Percentiles rank a stretch among this genome's conserved stretches.
Evolutionary conservation across 2,113 vertebrate genomes (phyloP).

Genomic region (Trematomus loennbergii): DNA sequence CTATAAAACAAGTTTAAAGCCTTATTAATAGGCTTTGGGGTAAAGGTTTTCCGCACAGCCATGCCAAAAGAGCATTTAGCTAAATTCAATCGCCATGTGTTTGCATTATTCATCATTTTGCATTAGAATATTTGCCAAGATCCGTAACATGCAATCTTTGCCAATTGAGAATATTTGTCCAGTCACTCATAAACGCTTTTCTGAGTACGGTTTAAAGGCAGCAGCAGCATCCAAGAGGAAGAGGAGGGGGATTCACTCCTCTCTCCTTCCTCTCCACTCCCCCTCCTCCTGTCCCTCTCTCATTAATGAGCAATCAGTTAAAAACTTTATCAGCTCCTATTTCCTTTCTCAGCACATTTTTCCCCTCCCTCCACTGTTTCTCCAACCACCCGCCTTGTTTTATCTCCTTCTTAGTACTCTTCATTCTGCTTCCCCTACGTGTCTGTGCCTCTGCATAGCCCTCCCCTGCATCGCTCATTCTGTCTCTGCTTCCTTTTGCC

Average conservation of each 20-base stretch:
- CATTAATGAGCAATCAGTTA: conserved; percentile 78
- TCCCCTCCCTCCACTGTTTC: conserved; percentile 22
- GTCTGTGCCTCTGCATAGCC: conserved; percentile 12
- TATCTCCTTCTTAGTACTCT: neutral
- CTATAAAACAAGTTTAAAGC: conserved; percentile 21
- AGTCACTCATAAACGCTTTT: conserved; percentile 59
- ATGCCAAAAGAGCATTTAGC: conserved; percentile 66
- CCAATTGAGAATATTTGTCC: conserved; percentile 48
- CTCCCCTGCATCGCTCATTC: conserved; percentile 15
- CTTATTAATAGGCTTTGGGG: conserved; percentile 6
- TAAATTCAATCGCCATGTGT: conserved; percentile 53
- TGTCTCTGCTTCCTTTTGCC: conserved; percentile 8
- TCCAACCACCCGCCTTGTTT: conserved; percentile 23
- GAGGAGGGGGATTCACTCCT: conserved; percentile 1
- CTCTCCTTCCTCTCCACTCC: conserved; percentile 5
- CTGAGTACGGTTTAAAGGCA: conserved; percentile 50
- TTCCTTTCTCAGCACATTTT: conserved; percentile 70
- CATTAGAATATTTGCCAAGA: conserved; percentile 38
- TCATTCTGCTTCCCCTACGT: conserved; percentile 36
- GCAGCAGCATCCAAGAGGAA: conserved; percentile 33
- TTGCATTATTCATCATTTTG: conserved; percentile 55
- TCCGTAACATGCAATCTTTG: conserved; percentile 28
- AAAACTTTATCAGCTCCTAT: conserved; percentile 64
- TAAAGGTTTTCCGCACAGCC: neutral
- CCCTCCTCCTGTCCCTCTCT: conserved; percentile 36